phyloP scores from a whole-genome alignment of 2,888 invertebrate genomes.

The Epistrophe eligans region DNA sequence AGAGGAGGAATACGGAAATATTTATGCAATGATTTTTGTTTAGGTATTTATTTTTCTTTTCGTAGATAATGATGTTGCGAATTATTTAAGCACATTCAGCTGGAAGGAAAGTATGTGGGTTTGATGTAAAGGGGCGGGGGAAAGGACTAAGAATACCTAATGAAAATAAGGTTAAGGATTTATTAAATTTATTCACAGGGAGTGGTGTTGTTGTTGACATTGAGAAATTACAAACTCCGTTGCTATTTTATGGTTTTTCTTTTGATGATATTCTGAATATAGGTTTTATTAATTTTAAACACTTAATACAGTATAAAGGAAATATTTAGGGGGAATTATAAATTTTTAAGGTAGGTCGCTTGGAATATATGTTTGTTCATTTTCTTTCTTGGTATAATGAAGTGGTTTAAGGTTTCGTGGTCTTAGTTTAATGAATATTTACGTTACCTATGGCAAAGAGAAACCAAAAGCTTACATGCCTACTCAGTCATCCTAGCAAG shows the following conservation, averaged over 20 bases:
- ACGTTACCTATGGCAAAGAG: too few species aligned
- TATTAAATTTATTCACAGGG: slow-evolving; percentile 24
- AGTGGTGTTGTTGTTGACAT: slow-evolving; percentile 20
- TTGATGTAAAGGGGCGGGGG: background rate
- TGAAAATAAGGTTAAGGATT: slow-evolving; percentile 17
- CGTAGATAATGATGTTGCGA: slow-evolving; percentile 36
- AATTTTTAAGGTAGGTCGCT: background rate
- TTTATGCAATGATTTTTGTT: slow-evolving; percentile 33
- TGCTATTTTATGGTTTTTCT: slow-evolving; percentile 7
- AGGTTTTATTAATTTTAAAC: slow-evolving; percentile 13
- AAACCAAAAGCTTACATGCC: too few species aligned
- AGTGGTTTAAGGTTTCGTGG: background rate
- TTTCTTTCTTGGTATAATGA: background rate
- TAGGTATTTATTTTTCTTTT: slow-evolving; percentile 44
- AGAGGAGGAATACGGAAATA: slow-evolving; percentile 20
- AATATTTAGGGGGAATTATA: background rate
- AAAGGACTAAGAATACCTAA: background rate
- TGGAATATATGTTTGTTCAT: background rate
- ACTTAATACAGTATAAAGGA: background rate
- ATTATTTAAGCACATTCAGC: slow-evolving; percentile 13
- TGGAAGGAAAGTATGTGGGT: background rate
- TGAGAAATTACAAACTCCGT: slow-evolving; percentile 13
- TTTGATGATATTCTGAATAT: slow-evolving; percentile 23
- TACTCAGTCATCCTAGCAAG: too few species aligned
- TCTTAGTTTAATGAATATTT: background rate